Base-by-base conservation (phyloP, 2,113 vertebrate genomes). In the Nannobrachium achirus region DNA sequence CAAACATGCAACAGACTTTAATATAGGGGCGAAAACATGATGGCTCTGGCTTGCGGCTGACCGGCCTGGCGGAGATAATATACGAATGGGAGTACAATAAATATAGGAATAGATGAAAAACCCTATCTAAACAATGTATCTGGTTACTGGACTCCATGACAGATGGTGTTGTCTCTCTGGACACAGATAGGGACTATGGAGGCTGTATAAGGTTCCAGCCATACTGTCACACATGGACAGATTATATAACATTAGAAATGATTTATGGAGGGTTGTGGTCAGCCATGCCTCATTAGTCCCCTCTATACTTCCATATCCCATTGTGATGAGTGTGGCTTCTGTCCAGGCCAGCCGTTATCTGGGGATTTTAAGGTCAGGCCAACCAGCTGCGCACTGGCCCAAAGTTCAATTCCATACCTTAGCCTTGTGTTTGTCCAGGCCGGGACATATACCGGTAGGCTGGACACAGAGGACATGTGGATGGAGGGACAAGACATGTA, bases 231-330 rank as follows among this genome's bases (percentile, higher is more conserved):
- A 42, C 57, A 66, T 33, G 63, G 66, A 63, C 33, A 60, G 56
- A 80, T 76, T 64, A 75, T 10, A 51, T 45, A 52, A 76, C 60
- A 56, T 56, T 63, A 5, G 44, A 25, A 50, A 56, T 71, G 74
- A 84, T 82, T 71, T 78, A 82, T 78, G 40, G 53, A 48, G 61
- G 74, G 63, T 69, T 53, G 63, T 69, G 66, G 66, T 74, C 49
- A n/a, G 75, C 44, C n/a, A n/a, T 13, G 61, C 73, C 68, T 81
- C 78, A 76, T 81, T 66, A 81, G 72, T 45, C 65, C 55, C 55
- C 18, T 74, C 56, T 20, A 77, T 73, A 73, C 71, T 49, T 33
- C 25, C 25, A 55, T 69, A 73, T 66, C 73, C 45, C 56, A 59
- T 48, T 61, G 53, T 58, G 80, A 62, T 8, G 16, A 55, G 45